phyloP scores from a whole-genome alignment of 1,140 invertebrate genomes.

The Coenobita brevimanus region DNA sequence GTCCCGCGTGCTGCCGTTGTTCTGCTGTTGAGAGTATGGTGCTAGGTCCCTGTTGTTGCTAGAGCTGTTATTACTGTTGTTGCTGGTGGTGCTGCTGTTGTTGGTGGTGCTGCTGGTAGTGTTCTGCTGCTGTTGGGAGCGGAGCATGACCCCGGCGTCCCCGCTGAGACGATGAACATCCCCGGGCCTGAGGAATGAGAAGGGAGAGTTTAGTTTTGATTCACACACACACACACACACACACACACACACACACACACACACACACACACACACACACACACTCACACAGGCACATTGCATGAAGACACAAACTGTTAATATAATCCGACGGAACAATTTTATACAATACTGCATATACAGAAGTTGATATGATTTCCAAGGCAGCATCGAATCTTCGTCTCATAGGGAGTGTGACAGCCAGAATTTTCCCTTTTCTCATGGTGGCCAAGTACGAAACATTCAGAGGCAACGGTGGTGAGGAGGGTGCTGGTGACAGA shows the following conservation, averaged over 20 bases:
- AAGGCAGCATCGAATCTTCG: too few species aligned
- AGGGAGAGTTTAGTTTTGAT: not conserved
- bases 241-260: not conserved
- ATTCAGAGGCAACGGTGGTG: too few species aligned
- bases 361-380: not conserved
- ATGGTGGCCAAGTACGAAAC: too few species aligned
- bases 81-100: constrained; percentile 51
- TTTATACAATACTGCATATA: not conserved
- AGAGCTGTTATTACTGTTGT: constrained; percentile 34
- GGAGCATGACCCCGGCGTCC: constrained; percentile 61
- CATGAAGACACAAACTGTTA: not conserved
- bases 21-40: constrained; percentile 19
- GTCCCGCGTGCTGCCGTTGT: not conserved
- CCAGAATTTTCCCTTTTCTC: too few species aligned
- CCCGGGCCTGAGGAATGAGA: constrained; percentile 63
- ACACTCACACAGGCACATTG: not conserved
- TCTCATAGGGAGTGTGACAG: too few species aligned
- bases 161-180: constrained; percentile 65
- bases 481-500: too few species aligned
- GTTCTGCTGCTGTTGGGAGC: constrained; percentile 48
- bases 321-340: not conserved
- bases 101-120: constrained; percentile 45
- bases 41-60: constrained; percentile 45
- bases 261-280: not conserved
- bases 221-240: not conserved